Evolutionary conservation across 2,797 vertebrate species (phyloP), one percentile per base, ranked within the genome.

Genomic region (Poecilia gillii): DNA sequence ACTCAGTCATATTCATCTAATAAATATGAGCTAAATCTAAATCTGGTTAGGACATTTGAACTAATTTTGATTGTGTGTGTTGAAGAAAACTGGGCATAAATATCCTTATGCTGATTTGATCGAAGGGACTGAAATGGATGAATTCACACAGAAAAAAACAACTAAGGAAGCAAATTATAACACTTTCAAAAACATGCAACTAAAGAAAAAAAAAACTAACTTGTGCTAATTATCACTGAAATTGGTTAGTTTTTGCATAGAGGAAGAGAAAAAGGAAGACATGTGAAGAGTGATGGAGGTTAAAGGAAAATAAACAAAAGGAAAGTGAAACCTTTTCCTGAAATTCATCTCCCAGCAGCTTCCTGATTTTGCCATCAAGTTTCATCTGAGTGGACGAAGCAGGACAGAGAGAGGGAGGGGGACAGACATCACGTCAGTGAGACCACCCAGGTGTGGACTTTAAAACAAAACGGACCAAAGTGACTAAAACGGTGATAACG

Each of bases 271-370:
- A 77, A 74, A 14, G 16, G 43, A 0, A 1, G 71, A 66, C 59
- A 66, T 55, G 47, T 45, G 47, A 73, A 72, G 20, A 46, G 20
- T 45, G 75, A 74, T 57, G 71, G 75, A 31, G 41, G 41, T 2
- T 72, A 9, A 53, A 53, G 51, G 8, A 18, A 47, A 18, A 25
- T 5, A 46, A 46, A 49, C 81, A 76, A 85, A 28, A 28, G 76
- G 82, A 82, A 25, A 79, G 86, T 88, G 91, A 93, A 93, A 97
- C 96, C 96, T 97, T 96, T 93, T 97, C 95, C 95, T 96, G 96
- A 96, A 97, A 97, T 83, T 97, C 96, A 95, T 96, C 95, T 92
- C 96, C 96, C 84, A 97, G 95, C 75, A 97, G 95, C 84, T 90
- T 95, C 93, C 94, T 95, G 95, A 97, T 94, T 95, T 96, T 97